Evolutionary conservation across 2,888 invertebrate species (phyloP), one percentile per base, ranked within the genome.

Genomic region (Diarsia dahlii): DNA sequence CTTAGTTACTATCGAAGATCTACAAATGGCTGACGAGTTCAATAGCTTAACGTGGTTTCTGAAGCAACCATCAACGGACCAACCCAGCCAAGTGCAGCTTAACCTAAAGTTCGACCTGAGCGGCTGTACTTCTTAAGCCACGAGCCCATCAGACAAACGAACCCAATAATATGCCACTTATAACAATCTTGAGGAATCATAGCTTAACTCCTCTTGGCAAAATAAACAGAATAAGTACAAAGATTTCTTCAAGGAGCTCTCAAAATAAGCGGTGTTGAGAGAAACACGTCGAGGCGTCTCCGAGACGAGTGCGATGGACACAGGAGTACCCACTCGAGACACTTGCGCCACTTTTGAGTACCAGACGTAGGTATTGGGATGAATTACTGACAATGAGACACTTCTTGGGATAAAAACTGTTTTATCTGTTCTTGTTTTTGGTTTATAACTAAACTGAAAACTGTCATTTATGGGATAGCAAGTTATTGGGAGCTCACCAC

Each of bases 311-410:
- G 81, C 81, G 78, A 74, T 71, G 85, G 78, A 81, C 84, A 74
- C 5, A 69, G 63, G 52, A 85, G 81, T 62, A 71, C 81, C 81
- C 74, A 72, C 85, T 85, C 39, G 81, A 86, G 78, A 74, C 74
- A 74, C 48, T 83, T 72, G 69, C 58, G 74, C n/a, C 65, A 82
- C 62, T 74, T 69, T 58, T 74, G n/a, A 84, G 56, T 54, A 71
- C 48, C 68, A 34, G 76, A 66, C 48, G 54, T 71, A 39, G 62
- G 65, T 54, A 52, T 68, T 68, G n/a, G 34, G 58, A 70, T 50
- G 48, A 64, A 74, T 74, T 70, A 64, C 50, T 62, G 63, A 68
- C 63, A 64, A 28, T 71, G 60, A 78, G 20, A 80, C 28, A 6
- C 6, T 39, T 39, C 6, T 39, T 39, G 8, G 1, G 39, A 8